Evolutionary conservation across 2,797 vertebrate genomes (phyloP).

Genomic region (Myotis myotis): DNA sequence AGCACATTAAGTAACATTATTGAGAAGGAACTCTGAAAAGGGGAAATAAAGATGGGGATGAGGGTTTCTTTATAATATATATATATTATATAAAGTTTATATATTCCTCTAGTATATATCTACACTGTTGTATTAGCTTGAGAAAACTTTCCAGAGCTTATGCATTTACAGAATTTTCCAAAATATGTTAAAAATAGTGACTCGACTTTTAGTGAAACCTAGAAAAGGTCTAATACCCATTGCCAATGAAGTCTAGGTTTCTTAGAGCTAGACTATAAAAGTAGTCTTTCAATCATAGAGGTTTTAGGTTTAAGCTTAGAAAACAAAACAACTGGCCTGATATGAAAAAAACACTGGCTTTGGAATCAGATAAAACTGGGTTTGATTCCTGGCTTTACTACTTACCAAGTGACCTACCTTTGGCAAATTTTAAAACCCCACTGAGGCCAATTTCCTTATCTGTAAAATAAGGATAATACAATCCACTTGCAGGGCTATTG

Average conservation of each 20-base stretch:
- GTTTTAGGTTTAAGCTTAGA: not conserved
- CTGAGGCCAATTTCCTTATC: not conserved
- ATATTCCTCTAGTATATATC: not conserved
- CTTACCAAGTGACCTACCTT: not conserved
- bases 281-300: not conserved
- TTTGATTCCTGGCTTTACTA: not conserved
- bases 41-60: not conserved
- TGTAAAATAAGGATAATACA: not conserved
- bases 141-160: not conserved
- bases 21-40: not conserved
- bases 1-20: not conserved
- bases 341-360: not conserved
- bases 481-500: not conserved
- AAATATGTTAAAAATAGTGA: slow-evolving; percentile 21
- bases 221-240: not conserved
- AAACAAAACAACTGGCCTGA: not conserved
- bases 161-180: slow-evolving; percentile 24
- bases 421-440: not conserved
- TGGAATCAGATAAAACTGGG: not conserved
- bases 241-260: not conserved
- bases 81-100: no score
- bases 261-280: not conserved
- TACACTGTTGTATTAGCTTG: not conserved
- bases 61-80: not conserved
- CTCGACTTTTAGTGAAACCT: slow-evolving; percentile 24